A percentile compares a stretch with the other conserved stretches of the same genome.
phyloP scores from a whole-genome alignment of 2,888 invertebrate species.

The Heteropelma amictum region DNA sequence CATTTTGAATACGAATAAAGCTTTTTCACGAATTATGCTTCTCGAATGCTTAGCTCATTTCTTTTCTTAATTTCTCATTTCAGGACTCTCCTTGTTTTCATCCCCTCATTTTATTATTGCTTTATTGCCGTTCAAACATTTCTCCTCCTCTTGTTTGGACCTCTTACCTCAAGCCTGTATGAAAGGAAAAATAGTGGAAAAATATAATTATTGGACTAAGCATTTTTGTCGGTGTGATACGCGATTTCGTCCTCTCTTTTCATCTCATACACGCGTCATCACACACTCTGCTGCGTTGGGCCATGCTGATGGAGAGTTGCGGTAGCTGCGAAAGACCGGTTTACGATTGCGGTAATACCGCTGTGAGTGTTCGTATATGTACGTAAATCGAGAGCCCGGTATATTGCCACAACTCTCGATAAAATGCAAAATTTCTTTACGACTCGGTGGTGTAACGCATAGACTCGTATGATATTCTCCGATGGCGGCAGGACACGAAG shows the following conservation, averaged over 20 bases:
- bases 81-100: too few relatives aligned
- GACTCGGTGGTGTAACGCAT: not conserved
- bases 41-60: too few relatives aligned
- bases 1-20: too few relatives aligned
- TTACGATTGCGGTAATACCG: conserved; percentile 30
- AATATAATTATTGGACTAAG: not conserved
- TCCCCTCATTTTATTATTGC: too few relatives aligned
- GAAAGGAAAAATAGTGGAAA: conserved; percentile 2
- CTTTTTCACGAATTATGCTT: too few relatives aligned
- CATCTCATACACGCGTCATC: not conserved
- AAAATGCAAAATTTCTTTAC: conserved; percentile 13
- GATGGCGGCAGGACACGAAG: too few relatives aligned
- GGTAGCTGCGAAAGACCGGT: conserved; percentile 39
- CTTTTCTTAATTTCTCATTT: too few relatives aligned
- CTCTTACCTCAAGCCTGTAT: not conserved
- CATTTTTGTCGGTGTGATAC: conserved; percentile 13
- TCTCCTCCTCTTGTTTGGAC: too few relatives aligned
- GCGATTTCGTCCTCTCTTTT: conserved; percentile 32
- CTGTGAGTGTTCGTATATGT: not conserved
- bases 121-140: too few relatives aligned
- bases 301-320: not conserved
- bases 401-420: not conserved
- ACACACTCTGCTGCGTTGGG: too few relatives aligned
- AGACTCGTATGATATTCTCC: too few relatives aligned
- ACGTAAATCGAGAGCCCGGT: not conserved